phyloP scores from a whole-genome alignment of 2,113 vertebrate species.

The Pagrus major region DNA sequence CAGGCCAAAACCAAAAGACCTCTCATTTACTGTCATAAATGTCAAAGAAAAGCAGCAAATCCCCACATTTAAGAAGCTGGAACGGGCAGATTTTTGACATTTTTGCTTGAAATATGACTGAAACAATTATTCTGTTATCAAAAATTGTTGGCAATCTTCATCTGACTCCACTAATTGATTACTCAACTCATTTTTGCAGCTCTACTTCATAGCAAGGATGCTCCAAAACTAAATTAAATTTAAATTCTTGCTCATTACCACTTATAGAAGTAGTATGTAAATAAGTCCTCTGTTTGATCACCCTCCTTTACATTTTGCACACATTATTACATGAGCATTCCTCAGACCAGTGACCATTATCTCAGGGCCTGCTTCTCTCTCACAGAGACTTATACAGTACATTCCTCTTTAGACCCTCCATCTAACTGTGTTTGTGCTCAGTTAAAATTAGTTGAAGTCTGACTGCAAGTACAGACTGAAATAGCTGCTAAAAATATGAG shows the following conservation, averaged over 20 bases:
- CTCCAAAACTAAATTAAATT: neutral
- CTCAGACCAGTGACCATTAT: neutral
- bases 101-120: no score
- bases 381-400: neutral
- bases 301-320: neutral
- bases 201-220: neutral
- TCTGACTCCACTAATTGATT: no score
- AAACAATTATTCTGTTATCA: no score
- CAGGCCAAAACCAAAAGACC: no score
- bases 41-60: no score
- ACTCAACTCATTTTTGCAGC: no score
- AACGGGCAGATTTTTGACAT: no score
- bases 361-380: neutral
- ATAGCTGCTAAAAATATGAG: conserved; percentile 5
- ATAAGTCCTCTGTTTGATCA: neutral
- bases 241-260: neutral
- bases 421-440: neutral
- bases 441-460: conserved; percentile 5
- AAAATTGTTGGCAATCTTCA: no score
- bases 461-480: neutral
- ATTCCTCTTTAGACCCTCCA: neutral
- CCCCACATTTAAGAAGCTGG: no score
- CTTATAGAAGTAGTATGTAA: neutral
- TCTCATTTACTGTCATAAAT: no score
- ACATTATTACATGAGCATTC: neutral